These are phyloP conservation scores for Syngnathus rostellatus DNA, from an alignment of 2,797 vertebrate genomes.

Conservation along the genomic window DNA sequence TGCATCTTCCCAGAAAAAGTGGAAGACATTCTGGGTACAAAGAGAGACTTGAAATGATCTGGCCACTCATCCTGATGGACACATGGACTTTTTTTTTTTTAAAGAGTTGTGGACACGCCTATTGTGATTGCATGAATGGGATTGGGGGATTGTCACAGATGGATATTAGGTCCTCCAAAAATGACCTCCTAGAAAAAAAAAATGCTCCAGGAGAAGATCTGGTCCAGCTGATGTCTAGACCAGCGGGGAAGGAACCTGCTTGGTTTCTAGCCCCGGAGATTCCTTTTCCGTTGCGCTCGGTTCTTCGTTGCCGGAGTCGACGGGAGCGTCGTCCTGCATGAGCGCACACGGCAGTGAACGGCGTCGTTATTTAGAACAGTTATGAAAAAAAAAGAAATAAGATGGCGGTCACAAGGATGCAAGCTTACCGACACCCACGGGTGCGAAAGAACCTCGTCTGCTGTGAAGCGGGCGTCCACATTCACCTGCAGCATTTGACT, in stretches of 20 bases:
- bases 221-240: constrained; percentile 25
- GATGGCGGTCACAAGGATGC: not conserved
- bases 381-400: not conserved
- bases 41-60: not conserved
- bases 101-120: not conserved
- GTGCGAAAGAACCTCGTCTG: constrained; percentile 87
- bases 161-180: not conserved
- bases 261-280: constrained; percentile 49
- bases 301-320: constrained; percentile 79
- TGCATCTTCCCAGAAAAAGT: constrained; percentile 31
- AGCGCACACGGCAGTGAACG: not conserved
- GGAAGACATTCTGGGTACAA: constrained; percentile 50
- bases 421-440: constrained; percentile 90
- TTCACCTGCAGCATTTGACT: constrained; percentile 96
- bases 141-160: not conserved
- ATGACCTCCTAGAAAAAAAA: too few relatives aligned
- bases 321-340: constrained; percentile 78
- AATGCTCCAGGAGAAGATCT: too few relatives aligned
- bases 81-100: not conserved
- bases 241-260: constrained; percentile 56
- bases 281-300: constrained; percentile 30
- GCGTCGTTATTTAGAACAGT: not conserved
- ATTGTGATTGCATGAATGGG: not conserved
- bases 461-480: constrained; percentile 86
- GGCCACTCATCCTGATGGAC: not conserved